Evolutionary conservation across 2,113 vertebrate genomes (phyloP).

Genomic region (Lagopus leucura): DNA sequence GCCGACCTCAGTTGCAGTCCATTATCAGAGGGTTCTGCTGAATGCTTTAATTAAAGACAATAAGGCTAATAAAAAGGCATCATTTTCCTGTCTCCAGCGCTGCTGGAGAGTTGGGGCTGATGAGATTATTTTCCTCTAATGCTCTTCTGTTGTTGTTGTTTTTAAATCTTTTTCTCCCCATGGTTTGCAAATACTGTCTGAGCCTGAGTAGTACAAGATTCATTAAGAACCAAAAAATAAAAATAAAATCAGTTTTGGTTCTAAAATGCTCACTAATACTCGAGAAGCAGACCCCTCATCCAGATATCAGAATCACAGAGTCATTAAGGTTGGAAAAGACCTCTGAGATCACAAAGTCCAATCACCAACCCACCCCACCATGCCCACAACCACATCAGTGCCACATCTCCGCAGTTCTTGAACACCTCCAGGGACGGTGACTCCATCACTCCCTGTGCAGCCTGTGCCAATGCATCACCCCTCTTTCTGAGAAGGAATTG

Average conservation of each 20-base stretch:
- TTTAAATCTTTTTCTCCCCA: conserved; percentile 44
- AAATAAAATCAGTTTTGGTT: neutral
- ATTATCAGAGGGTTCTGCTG: conserved; percentile 71
- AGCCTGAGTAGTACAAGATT: conserved; percentile 13
- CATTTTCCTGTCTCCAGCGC: conserved; percentile 75
- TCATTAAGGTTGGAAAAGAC: too few relatives aligned
- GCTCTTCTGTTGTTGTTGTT: conserved; percentile 67
- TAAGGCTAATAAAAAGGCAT: conserved; percentile 79
- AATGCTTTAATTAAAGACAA: conserved; percentile 80
- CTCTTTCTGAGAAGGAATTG: too few relatives aligned
- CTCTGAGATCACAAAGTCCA: too few relatives aligned
- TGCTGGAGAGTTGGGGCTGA: conserved; percentile 71
- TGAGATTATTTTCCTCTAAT: conserved; percentile 74
- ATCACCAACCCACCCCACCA: too few relatives aligned
- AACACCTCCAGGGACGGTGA: too few relatives aligned
- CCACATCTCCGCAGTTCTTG: too few relatives aligned
- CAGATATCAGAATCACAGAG: too few relatives aligned
- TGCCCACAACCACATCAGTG: too few relatives aligned
- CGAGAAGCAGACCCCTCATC: neutral
- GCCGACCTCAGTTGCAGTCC: conserved; percentile 72
- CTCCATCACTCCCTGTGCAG: too few relatives aligned
- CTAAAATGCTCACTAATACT: conserved; percentile 1
- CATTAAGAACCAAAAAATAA: conserved; percentile 27
- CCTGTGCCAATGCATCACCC: too few relatives aligned
- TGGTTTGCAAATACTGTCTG: conserved; percentile 70